A percentile compares a stretch with the other conserved stretches of the same genome.
These are phyloP conservation scores for Trinorchestia longiramus DNA, from an alignment of 1,140 invertebrate genomes.

Conservation along the genomic window DNA sequence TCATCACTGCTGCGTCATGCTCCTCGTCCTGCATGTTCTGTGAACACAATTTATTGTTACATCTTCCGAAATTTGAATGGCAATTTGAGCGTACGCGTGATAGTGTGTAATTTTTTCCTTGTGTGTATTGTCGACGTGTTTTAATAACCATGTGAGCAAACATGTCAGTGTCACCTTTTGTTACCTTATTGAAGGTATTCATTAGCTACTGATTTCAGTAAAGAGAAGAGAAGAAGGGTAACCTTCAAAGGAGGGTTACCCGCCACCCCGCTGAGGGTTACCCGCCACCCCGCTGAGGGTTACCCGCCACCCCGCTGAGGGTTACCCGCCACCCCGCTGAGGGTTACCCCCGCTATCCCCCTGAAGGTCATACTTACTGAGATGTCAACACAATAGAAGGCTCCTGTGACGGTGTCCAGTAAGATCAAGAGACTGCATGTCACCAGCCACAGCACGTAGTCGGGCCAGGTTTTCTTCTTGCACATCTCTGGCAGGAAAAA, in stretches of 20 bases:
- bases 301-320: neutral
- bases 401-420: constrained; percentile 2
- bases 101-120: too few relatives aligned
- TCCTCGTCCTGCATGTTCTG: neutral
- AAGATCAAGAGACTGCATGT: neutral
- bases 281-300: neutral
- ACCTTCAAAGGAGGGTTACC: too few relatives aligned
- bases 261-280: neutral
- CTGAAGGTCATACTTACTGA: neutral
- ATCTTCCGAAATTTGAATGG: neutral
- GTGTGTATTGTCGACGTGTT: too few relatives aligned
- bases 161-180: too few relatives aligned
- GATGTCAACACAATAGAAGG: neutral
- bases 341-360: neutral
- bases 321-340: neutral
- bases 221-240: too few relatives aligned
- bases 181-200: too few relatives aligned
- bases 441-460: constrained; percentile 12
- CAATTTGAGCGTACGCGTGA: too few relatives aligned
- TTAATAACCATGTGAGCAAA: too few relatives aligned
- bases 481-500: neutral
- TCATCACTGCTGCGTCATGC: neutral
- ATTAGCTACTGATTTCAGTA: too few relatives aligned
- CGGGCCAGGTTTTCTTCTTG: neutral
- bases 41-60: neutral